phyloP scores from a whole-genome alignment of 1,140 invertebrate genomes.

The Lerema accius region DNA sequence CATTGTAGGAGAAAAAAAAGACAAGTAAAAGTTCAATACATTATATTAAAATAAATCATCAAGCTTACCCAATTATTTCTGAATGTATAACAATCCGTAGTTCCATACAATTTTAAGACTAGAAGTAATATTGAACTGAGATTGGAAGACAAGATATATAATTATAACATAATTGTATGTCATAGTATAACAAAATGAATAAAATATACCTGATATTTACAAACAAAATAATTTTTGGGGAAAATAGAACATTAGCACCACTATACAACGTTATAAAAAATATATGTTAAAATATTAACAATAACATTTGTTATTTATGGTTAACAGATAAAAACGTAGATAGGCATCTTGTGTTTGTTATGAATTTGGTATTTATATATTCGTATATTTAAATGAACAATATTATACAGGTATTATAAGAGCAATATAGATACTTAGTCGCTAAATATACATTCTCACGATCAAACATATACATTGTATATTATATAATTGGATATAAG shows the following conservation, averaged over 20 bases:
- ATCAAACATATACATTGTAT: background rate
- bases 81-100: constrained; percentile 66
- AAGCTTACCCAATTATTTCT: constrained; percentile 63
- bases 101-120: constrained; percentile 72
- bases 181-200: constrained; percentile 32
- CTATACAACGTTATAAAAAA: constrained; percentile 39
- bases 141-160: constrained; percentile 44
- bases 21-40: constrained; percentile 32
- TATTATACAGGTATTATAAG: background rate
- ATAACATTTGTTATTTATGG: constrained; percentile 4
- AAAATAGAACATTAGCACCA: constrained; percentile 48
- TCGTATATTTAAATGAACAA: background rate
- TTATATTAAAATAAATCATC: constrained; percentile 71
- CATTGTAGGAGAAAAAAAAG: constrained; percentile 25
- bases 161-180: too few species aligned
- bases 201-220: constrained; percentile 52
- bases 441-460: background rate
- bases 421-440: background rate
- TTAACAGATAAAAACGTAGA: background rate
- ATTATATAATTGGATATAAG: background rate
- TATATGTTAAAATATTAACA: constrained; percentile 4
- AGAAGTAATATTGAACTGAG: constrained; percentile 73
- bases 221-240: constrained; percentile 37
- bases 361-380: background rate
- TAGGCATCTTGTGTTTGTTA: background rate